Percentiles rank a stretch among this genome's conserved stretches.
Evolutionary conservation across 2,888 invertebrate genomes (phyloP).

Genomic region (Cheilosia impressa): DNA sequence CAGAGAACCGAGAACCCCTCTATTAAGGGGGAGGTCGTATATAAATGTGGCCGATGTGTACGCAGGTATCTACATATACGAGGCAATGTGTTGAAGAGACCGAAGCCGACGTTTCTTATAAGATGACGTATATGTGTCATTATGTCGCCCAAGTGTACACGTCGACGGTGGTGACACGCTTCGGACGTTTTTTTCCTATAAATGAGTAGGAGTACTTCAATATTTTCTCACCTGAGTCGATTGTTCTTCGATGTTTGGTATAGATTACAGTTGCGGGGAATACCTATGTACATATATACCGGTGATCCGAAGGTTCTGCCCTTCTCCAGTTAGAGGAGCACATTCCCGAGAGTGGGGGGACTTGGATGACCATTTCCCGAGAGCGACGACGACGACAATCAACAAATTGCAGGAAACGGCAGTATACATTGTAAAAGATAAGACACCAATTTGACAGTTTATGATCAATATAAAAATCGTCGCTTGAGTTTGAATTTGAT

Average conservation of each 20-base stretch:
- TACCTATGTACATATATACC: slow-evolving; percentile 30
- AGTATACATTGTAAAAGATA: slow-evolving; percentile 40
- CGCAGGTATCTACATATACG: slow-evolving; percentile 12
- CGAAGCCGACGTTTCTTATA: not conserved
- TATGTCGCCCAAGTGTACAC: slow-evolving; percentile 51
- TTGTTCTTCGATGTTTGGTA: slow-evolving; percentile 57
- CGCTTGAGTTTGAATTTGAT: slow-evolving; percentile 25
- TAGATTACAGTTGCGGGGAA: slow-evolving; percentile 23
- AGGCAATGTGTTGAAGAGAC: not conserved
- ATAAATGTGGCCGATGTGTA: slow-evolving; percentile 32
- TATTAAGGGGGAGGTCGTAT: slow-evolving; percentile 41
- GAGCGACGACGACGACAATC: not conserved
- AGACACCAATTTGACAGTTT: slow-evolving; percentile 32
- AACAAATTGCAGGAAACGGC: slow-evolving; percentile 40
- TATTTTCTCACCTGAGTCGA: slow-evolving; percentile 70
- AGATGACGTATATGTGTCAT: slow-evolving; percentile 49
- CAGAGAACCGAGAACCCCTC: slow-evolving; percentile 48
- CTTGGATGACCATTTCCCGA: not conserved
- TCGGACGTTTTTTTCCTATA: slow-evolving; percentile 23
- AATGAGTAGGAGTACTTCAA: slow-evolving; percentile 59
- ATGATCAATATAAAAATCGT: slow-evolving; percentile 57
- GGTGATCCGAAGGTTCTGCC: not conserved
- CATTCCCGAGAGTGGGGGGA: not conserved
- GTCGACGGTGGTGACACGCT: slow-evolving; percentile 64
- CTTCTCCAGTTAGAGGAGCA: not conserved